Conservation (phyloP, 2,113 vertebrate species). For the Lepus americanus region DNA sequence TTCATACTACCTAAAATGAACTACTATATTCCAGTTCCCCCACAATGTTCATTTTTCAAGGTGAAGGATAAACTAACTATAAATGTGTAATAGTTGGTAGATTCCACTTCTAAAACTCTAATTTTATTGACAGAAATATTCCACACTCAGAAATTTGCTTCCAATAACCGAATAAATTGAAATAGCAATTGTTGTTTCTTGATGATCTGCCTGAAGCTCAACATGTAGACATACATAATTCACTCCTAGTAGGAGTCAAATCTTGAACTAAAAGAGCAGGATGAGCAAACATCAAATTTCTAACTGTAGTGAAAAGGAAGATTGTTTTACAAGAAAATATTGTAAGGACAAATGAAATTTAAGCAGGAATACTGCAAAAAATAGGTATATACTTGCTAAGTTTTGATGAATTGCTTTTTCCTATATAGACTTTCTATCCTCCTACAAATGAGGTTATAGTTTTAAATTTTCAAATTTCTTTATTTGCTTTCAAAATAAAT, state of each 20-base stretch:
- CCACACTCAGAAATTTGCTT: conserved; percentile 62
- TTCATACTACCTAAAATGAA: neutral
- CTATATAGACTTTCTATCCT: neutral
- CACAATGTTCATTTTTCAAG: neutral
- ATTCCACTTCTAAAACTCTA: conserved; percentile 59
- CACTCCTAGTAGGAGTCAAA: conserved; percentile 24
- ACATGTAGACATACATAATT: conserved; percentile 27
- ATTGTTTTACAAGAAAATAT: conserved; percentile 55
- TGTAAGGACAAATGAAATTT: conserved; percentile 43
- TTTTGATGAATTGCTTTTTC: conserved; percentile 35
- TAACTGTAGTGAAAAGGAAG: conserved; percentile 15
- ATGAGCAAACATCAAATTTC: conserved; percentile 48
- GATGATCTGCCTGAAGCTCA: conserved; percentile 55
- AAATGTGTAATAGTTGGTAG: conserved; percentile 6
- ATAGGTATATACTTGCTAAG: neutral
- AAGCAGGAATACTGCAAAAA: neutral
- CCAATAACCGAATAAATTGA: conserved; percentile 75
- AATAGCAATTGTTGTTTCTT: conserved; percentile 72
- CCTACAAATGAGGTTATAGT: neutral
- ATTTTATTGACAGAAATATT: conserved; percentile 62
- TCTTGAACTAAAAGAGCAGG: neutral
- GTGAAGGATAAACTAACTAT: conserved; percentile 32
- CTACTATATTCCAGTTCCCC: neutral
- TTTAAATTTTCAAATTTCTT: neutral
- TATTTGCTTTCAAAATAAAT: conserved; percentile 44